Base-by-base conservation (phyloP, 2,888 invertebrate species). In the Drosophila macrospina region DNA sequence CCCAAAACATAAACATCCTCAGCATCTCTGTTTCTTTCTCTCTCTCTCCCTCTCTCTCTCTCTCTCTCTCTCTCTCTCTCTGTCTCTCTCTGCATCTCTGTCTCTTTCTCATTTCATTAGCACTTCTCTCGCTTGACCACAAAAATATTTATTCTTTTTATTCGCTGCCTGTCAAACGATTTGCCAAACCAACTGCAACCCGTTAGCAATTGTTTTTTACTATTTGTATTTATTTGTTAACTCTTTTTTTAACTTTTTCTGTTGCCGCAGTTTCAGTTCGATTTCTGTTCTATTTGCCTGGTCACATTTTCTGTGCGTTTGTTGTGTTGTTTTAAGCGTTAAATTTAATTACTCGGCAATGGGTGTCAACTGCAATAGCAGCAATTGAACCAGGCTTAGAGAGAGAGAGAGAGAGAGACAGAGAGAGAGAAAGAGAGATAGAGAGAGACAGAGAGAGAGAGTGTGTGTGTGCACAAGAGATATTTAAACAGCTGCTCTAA, bases 311-410 rank as follows among this genome's bases (percentile, higher is more conserved):
- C 11, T 44, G n/a, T 48, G 16, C 57, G 41, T 67, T 45, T 52
- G 61, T 75, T 20, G 30, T 28, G 86, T 85, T 82, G 73, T 80
- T 83, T 80, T 82, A 78, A 74, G 80, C 83, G 78, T 83, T 80
- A 83, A 86, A 86, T 86, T 86, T 83, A 86, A 83, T 83, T 83
- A 83, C 83, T 83, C 72, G 68, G 67, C 78, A 84, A 55, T 60
- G 80, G 48, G 74, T 48, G 60, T 64, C 50, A 69, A 64, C 65
- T 59, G 50, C n/a, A 56, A 67, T 73, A 63, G 20, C 20, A 3
- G 20, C n/a, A n/a, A 42, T 10, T 50, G 41, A 30, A 24, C 4
- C n/a, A 42, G n/a, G 20, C 60, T 57, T 56, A 69, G 64, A 16
- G 54, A 24, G 62, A 48, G n/a, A 6, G 10, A 48, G n/a, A 6